phyloP scores from a whole-genome alignment of 2,888 invertebrate genomes.

The Hemicrepidius hirtus region DNA sequence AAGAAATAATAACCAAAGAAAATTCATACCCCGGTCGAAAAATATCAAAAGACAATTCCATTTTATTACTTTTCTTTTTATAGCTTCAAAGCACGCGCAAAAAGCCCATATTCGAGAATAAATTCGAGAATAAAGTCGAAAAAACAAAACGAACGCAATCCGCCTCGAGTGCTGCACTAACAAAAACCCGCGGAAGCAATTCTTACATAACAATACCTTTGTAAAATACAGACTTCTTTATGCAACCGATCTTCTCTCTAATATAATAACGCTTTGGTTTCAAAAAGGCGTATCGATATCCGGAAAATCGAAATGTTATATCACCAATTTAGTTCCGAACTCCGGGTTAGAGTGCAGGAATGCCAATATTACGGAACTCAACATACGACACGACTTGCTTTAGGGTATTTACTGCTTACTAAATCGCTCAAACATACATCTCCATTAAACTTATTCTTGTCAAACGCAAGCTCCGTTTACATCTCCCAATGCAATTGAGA shows the following conservation, averaged over 20 bases:
- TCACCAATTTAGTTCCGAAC: conserved; percentile 45
- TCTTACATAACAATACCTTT: conserved; percentile 49
- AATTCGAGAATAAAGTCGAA: conserved; percentile 50
- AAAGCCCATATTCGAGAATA: conserved; percentile 49
- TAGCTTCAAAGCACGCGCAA: conserved; percentile 57
- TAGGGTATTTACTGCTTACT: conserved; percentile 53
- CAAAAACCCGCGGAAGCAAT: conserved; percentile 48
- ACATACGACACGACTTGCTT: conserved; percentile 47
- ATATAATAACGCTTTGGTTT: conserved; percentile 53
- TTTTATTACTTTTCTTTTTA: conserved; percentile 60
- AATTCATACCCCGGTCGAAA: conserved; percentile 52
- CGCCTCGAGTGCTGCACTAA: conserved; percentile 46
- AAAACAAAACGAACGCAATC: conserved; percentile 51
- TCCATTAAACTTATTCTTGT: conserved; percentile 62
- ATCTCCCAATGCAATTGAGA: conserved; percentile 40
- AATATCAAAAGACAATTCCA: conserved; percentile 57
- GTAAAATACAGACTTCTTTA: conserved; percentile 49
- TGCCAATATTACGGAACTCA: conserved; percentile 50
- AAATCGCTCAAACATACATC: conserved; percentile 60
- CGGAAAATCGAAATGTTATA: conserved; percentile 45
- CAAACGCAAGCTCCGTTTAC: conserved; percentile 57
- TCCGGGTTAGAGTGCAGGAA: conserved; percentile 49
- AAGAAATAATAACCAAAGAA: conserved; percentile 52
- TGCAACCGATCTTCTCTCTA: conserved; percentile 48
- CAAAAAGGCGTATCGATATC: conserved; percentile 51